Base-by-base conservation (phyloP, 1,140 invertebrate genomes). In the Euwallacea fornicatus region DNA sequence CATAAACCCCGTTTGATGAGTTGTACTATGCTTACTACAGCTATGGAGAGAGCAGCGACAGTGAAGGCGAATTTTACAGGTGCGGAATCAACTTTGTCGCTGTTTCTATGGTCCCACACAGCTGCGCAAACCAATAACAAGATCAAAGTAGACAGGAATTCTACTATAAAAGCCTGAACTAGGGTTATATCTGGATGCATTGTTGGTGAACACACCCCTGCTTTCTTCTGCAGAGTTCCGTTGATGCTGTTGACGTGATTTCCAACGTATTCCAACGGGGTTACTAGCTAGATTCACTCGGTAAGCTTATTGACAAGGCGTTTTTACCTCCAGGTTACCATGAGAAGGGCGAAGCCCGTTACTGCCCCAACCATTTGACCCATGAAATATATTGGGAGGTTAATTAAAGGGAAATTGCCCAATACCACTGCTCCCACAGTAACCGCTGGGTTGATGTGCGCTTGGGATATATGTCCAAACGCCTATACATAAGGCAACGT, bases 51-150 rank as follows among this genome's bases (percentile, higher is more conserved):
- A 0, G 83, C 85, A 50, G 86, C 79, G 66, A 92, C 81, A n/a
- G 84, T 81, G 6, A 90, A 76, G 7, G 87, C 90, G 75, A 91
- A 90, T 69, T 86, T 87, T 4, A 91, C 76, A 0, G 87, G 69
- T 4, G 83, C 79, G 0, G 87, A 87, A 76, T 90, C 89, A 60
- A 82, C 75, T 73, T 83, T 76, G 44, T 83, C 78, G 33, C 79
- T 74, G 71, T 90, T 90, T 46, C 88, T 82, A 7, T 81, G 77
- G 78, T 91, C 89, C 87, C 87, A 88, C 21, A 88, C 80, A 2
- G 84, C 84, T 76, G 89, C 90, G 66, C 87, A 86, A 42, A 90
- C 81, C 6, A 91, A 81, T 1, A 88, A 81, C 6, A 92, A 77
- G 6, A 89, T 82, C 1, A 78, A 50, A 0, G 88, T 88, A 0